A percentile compares a stretch with the other conserved stretches of the same genome.
These are phyloP conservation scores for Ormia ochracea DNA, from an alignment of 2,888 invertebrate species.

Conservation along the genomic window DNA sequence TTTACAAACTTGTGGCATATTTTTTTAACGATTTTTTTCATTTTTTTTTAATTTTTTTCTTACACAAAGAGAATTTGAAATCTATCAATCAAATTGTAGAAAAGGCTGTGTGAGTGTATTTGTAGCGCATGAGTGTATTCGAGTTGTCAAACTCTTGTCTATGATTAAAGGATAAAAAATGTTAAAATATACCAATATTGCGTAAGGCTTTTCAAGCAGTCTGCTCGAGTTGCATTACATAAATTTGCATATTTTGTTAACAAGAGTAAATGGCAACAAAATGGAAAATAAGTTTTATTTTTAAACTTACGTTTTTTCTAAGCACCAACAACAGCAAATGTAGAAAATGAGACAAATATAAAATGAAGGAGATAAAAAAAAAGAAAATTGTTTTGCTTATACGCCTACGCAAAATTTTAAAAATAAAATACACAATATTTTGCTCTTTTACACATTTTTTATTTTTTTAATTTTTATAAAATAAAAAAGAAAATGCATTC, in stretches of 20 bases:
- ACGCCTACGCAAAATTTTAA: conserved; percentile 61
- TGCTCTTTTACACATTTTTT: background rate
- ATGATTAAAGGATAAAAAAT: conserved; percentile 25
- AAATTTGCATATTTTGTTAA: conserved; percentile 62
- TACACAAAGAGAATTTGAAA: conserved; percentile 55
- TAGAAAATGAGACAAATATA: conserved; percentile 47
- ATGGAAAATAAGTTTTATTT: conserved; percentile 42
- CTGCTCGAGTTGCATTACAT: conserved; percentile 48
- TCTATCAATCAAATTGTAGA: conserved; percentile 57
- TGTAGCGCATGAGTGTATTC: background rate
- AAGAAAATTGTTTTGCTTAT: conserved; percentile 28
- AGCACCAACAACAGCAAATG: conserved; percentile 27
- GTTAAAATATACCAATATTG: conserved; percentile 47
- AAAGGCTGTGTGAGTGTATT: conserved; percentile 37
- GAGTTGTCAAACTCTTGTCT: conserved; percentile 51
- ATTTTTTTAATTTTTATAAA: background rate
- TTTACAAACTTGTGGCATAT: conserved; percentile 58
- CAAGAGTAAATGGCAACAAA: conserved; percentile 50
- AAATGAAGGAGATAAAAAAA: conserved; percentile 12
- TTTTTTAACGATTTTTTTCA: conserved; percentile 18
- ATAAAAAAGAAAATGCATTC: conserved; percentile 53
- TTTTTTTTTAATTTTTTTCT: conserved; percentile 9
- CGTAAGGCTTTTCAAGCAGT: conserved; percentile 45
- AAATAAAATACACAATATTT: conserved; percentile 42
- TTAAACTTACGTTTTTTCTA: conserved; percentile 18